A percentile compares a stretch with the other conserved stretches of the same genome.
Evolutionary conservation across 2,797 vertebrate species (phyloP).

Genomic region (Chloroceryle inda): DNA sequence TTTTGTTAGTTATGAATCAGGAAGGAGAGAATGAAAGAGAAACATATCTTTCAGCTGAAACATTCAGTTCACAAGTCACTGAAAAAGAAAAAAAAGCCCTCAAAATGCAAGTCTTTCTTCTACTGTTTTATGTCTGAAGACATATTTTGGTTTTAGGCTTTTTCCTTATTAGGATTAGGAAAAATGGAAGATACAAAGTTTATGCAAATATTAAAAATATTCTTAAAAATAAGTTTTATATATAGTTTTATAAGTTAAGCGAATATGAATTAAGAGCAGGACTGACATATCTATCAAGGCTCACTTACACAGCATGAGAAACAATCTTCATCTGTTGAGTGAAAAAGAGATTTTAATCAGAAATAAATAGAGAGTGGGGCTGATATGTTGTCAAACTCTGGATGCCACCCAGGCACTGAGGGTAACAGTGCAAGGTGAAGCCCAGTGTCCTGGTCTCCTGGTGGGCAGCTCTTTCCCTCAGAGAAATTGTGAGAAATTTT

Average conservation of each 20-base stretch:
- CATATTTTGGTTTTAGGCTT: not conserved
- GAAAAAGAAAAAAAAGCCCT: not conserved
- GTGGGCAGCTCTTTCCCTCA: not conserved
- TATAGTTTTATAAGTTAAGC: not conserved
- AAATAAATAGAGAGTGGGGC: not conserved
- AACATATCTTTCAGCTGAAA: not conserved
- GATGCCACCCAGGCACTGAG: rapidly evolving
- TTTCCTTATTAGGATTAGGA: not conserved
- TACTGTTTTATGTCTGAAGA: not conserved
- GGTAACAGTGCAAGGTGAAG: not conserved
- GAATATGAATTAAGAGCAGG: not conserved
- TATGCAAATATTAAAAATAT: not conserved
- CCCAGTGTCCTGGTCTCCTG: not conserved
- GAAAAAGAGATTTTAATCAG: not conserved
- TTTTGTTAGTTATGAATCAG: not conserved
- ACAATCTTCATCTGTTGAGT: not conserved
- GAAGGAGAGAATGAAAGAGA: not conserved
- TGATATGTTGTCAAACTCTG: not conserved
- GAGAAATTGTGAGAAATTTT: not conserved
- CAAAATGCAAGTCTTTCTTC: not conserved
- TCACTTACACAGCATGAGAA: not conserved
- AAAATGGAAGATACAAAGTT: not conserved
- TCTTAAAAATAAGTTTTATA: not conserved
- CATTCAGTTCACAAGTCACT: not conserved
- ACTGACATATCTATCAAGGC: not conserved